A percentile compares a stretch with the other conserved stretches of the same genome.
phyloP scores from a whole-genome alignment of 1,140 invertebrate genomes.

The Daktulosphaira vitifoliae region DNA sequence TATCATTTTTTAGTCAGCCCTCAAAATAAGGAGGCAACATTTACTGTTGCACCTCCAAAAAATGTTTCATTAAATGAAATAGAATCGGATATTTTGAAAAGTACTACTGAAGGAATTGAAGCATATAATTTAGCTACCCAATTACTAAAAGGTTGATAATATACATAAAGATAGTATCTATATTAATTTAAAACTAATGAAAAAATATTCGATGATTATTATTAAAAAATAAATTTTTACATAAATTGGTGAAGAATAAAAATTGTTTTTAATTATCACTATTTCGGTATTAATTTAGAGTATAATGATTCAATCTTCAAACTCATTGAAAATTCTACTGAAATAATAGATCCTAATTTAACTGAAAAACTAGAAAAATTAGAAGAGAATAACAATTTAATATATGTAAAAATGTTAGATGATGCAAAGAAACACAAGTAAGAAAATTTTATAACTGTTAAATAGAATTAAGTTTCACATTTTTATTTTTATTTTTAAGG shows the following conservation, averaged over 20 bases:
- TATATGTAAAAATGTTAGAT: background rate
- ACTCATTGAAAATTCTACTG: background rate
- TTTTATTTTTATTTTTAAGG: no score
- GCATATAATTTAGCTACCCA: conserved; percentile 4
- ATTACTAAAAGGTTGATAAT: conserved; percentile 10
- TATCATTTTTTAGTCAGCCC: background rate
- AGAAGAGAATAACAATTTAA: conserved; percentile 2
- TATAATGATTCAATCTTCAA: conserved; percentile 3
- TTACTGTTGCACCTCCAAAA: background rate
- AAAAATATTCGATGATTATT: no score
- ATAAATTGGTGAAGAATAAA: no score
- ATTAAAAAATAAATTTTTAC: no score
- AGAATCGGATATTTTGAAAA: conserved; percentile 13
- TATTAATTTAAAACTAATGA: no score
- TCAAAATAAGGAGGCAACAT: background rate
- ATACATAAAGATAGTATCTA: no score
- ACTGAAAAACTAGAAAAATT: conserved; percentile 7
- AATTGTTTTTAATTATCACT: no score
- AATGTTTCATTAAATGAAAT: conserved; percentile 12
- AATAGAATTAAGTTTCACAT: no score
- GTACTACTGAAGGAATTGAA: background rate
- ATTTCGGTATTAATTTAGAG: background rate
- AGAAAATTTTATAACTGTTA: background rate
- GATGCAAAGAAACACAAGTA: conserved; percentile 11
- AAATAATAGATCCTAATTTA: conserved; percentile 11